Evolutionary conservation across 1,140 invertebrate genomes (phyloP).

Genomic region (Calephelis virginiensis): DNA sequence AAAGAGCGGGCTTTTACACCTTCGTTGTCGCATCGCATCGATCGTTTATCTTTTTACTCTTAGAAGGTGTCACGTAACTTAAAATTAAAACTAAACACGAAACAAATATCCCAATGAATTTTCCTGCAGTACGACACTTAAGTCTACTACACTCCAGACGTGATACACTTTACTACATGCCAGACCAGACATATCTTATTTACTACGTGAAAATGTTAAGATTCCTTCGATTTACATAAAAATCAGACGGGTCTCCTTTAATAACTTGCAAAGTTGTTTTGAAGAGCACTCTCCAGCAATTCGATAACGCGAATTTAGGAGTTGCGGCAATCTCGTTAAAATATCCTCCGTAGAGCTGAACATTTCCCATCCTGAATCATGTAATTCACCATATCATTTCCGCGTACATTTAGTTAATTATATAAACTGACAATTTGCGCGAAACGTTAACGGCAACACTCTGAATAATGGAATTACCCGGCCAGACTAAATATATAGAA

Average conservation of each 20-base stretch:
- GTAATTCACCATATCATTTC: slow-evolving; percentile 25
- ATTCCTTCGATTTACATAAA: slow-evolving; percentile 14
- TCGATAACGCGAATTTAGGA: slow-evolving; percentile 42
- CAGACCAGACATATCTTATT: slow-evolving; percentile 10
- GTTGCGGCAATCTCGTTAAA: slow-evolving; percentile 70
- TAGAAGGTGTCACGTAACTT: too few relatives aligned
- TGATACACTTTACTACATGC: too few relatives aligned
- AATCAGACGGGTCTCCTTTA: slow-evolving; percentile 44
- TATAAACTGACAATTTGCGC: slow-evolving; percentile 29
- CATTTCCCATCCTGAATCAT: slow-evolving; percentile 41
- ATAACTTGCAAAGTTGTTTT: slow-evolving; percentile 69
- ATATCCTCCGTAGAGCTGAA: slow-evolving; percentile 61
- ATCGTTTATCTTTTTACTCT: too few relatives aligned
- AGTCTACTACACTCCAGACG: too few relatives aligned
- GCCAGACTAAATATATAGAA: neutral
- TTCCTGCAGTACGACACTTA: too few relatives aligned
- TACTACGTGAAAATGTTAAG: slow-evolving; percentile 44
- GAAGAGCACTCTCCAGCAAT: slow-evolving; percentile 54
- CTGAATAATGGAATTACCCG: slow-evolving; percentile 10
- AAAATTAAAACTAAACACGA: too few relatives aligned
- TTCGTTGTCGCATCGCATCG: too few relatives aligned
- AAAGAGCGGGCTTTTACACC: too few relatives aligned
- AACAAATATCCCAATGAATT: too few relatives aligned
- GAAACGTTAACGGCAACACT: slow-evolving; percentile 6
- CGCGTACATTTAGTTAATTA: slow-evolving; percentile 39